phyloP scores from a whole-genome alignment of 2,797 vertebrate species.

The Aeoliscus strigatus region DNA sequence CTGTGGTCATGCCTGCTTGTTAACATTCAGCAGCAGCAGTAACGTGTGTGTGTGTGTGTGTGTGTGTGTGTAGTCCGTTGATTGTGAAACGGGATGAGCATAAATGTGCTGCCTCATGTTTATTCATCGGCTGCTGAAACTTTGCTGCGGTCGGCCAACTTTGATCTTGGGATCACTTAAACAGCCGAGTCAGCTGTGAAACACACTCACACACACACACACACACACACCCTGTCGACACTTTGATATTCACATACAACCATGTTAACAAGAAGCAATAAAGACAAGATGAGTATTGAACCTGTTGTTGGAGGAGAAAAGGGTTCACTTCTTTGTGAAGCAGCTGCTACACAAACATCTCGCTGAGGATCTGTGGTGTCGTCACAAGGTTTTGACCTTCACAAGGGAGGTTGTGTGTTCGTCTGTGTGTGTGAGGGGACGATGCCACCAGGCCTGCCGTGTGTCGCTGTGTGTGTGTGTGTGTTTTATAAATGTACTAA shows the following conservation, averaged over 20 bases:
- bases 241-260: conserved; percentile 5
- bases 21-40: conserved; percentile 30
- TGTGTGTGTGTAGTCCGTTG: conserved; percentile 17
- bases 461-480: too few relatives aligned
- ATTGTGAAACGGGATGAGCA: conserved; percentile 23
- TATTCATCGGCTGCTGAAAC: conserved; percentile 58
- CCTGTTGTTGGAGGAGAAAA: too few relatives aligned
- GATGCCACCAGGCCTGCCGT: too few relatives aligned
- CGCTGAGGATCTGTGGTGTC: too few relatives aligned
- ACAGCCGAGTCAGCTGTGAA: conserved; percentile 53
- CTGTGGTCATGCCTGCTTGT: conserved; percentile 5
- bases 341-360: too few relatives aligned
- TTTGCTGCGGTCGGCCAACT: conserved; percentile 47
- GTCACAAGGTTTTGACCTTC: too few relatives aligned
- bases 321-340: too few relatives aligned
- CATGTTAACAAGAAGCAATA: too few relatives aligned
- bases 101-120: conserved; percentile 58
- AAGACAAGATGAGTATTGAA: too few relatives aligned
- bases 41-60: neutral
- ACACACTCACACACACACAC: conserved; percentile 8
- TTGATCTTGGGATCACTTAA: conserved; percentile 53
- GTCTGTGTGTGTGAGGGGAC: too few relatives aligned
- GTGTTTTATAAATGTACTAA: too few relatives aligned
- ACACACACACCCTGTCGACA: conserved; percentile 4
- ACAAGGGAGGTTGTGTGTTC: too few relatives aligned